Base-by-base conservation (phyloP, 2,113 vertebrate species). In the Hepsetus odoe region DNA sequence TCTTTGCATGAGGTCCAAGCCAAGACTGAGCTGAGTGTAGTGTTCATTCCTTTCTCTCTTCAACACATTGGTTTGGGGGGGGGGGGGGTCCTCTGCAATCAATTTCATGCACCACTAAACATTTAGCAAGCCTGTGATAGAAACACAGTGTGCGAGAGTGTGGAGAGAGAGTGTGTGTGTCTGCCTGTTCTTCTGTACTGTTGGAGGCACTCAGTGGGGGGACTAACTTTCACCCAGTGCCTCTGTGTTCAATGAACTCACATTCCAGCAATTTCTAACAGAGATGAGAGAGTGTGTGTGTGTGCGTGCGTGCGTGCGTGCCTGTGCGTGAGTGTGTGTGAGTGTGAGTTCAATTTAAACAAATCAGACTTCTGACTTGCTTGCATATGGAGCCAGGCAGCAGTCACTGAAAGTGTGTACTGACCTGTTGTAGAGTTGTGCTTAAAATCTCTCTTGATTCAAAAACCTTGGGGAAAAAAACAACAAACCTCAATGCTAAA, bases 31-130 rank as follows among this genome's bases (percentile, higher is more conserved):
- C 30, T 58, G 44, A 53, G 56, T 44, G 58, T 16, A 51, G 24
- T 53, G 32, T 55, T 38, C n/a, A 74, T 22, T 58, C 56, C 66
- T 64, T 49, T 32, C 71, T 85, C 28, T 49, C 61, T 79, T 56
- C 49, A 85, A 71, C 70, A 70, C 71, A 69, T 80, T n/a, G 84
- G 85, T 83, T 87, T 83, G 13, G 35, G 5, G 13, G n/a, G 35
- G 16, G 28, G 32, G 87, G 22, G 35, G 46, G 51, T 83, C 42
- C 82, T 73, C 90, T 91, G 90, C 79, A 81, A 88, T 89, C 88
- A 90, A 87, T 91, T 91, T 86, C 87, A 88, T 42, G 75, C 84
- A 81, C 82, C 70, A 64, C 85, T 86, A 83, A 86, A 84, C 81
- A 85, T 87, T 86, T 69, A 87, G 87, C 80, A 74, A 83, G 62